Base-by-base conservation (phyloP, 2,888 invertebrate genomes). In the Nebria salina region DNA sequence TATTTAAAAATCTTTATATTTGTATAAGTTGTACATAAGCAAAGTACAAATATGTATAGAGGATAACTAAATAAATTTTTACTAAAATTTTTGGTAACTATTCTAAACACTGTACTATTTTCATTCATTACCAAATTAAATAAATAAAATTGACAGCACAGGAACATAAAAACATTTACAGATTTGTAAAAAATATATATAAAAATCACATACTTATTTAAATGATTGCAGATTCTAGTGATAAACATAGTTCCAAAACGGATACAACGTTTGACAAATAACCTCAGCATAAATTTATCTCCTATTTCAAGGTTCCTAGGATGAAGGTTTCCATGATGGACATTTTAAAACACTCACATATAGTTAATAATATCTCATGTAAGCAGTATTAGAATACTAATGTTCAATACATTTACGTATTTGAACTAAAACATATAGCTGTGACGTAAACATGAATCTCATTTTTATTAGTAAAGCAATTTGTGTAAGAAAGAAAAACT, bases 201-300 rank as follows among this genome's bases (percentile, higher is more conserved):
- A 54, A 3, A 54, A 54, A 6, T 11, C 54, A 54, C 54, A 54
- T 7, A 54, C 54, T 54, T 54, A 54, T 54, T 41, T 34, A 41
- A 73, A 73, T 73, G 11, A 73, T 80, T 80, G 70, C 80, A 80
- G 80, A 68, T 80, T 66, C 54, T 80, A 41, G 70, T 54, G 41
- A 75, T 75, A 54, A 80, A 75, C 72, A 75, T 80, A 80, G 26
- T 80, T n/a, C 80, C 80, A 6, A 26, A 80, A 13, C 68, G 66
- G 70, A 2, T 80, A 20, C 68, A 42, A 3, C 75, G 70, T 15
- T 75, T 80, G 42, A 41, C 43, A 25, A 72, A 80, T 68, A 34
- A 26, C 15, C 66, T 80, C 41, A 72, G 75, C 20, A 75, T 70
- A 70, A 70, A 75, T 72, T 26, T 80, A 75, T 80, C 80, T 70